Conservation (phyloP, 2,797 vertebrate species). For the Darevskia mixta region DNA sequence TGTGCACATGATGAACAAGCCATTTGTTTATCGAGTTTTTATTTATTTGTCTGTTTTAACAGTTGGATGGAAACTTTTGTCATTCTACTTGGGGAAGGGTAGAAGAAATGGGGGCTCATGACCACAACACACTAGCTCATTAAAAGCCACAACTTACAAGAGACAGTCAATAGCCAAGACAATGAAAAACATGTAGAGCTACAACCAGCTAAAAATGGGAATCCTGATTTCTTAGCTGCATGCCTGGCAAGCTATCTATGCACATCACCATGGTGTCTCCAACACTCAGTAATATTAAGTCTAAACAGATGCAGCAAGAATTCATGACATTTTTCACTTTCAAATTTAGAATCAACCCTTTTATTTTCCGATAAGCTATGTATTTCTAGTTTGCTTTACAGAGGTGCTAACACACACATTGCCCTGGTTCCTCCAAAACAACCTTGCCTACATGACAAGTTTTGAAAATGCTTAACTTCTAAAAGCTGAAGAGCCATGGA, state of each 20-base stretch:
- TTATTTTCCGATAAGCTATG: conserved; percentile 14
- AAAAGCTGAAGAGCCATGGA: not conserved
- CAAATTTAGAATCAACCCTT: not conserved
- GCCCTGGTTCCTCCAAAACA: conserved; percentile 3
- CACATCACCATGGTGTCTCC: not conserved
- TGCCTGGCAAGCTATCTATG: conserved; percentile 10
- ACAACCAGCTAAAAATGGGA: conserved; percentile 24
- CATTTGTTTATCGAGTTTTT: not conserved
- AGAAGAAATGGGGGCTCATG: conserved; percentile 11
- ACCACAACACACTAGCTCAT: not conserved
- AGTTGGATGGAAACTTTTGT: not conserved
- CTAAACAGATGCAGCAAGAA: not conserved
- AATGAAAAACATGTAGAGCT: conserved; percentile 27
- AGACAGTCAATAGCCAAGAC: conserved; percentile 16
- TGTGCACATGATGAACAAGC: fast-evolving
- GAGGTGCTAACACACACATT: not conserved
- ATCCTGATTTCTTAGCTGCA: not conserved
- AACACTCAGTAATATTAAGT: not conserved
- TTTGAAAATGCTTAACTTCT: not conserved
- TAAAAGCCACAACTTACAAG: conserved; percentile 11
- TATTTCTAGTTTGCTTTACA: not conserved
- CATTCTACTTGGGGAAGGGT: not conserved
- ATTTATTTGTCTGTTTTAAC: not conserved
- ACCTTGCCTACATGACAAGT: not conserved
- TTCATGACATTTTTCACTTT: not conserved